phyloP scores from a whole-genome alignment of 1,140 invertebrate genomes.

The Zaprionus lachaisei region DNA sequence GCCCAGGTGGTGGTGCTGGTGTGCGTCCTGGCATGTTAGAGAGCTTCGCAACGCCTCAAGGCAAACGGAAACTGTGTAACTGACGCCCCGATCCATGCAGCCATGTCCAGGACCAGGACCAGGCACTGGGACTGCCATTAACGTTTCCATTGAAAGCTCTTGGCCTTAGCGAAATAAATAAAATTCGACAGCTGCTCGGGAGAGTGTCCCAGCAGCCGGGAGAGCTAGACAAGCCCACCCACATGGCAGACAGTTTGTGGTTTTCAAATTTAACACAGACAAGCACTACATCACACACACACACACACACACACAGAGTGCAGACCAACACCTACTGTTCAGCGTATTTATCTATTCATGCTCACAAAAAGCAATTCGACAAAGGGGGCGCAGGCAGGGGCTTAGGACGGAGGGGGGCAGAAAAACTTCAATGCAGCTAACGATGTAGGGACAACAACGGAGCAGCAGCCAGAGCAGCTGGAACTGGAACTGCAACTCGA shows the following conservation, averaged over 20 bases:
- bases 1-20: slow-evolving; percentile 37
- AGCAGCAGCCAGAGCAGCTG: slow-evolving; percentile 43
- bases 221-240: slow-evolving; percentile 39
- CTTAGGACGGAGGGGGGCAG: slow-evolving; percentile 17
- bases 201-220: slow-evolving; percentile 32
- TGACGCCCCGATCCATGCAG: slow-evolving; percentile 54
- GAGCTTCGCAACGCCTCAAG: slow-evolving; percentile 63
- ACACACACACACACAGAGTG: slow-evolving; percentile 16
- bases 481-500: slow-evolving; percentile 29
- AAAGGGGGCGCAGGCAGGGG: slow-evolving; percentile 7
- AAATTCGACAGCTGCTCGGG: slow-evolving; percentile 74
- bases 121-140: slow-evolving; percentile 65
- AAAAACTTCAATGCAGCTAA: slow-evolving; percentile 79
- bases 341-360: slow-evolving; percentile 81
- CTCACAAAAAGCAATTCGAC: slow-evolving; percentile 75
- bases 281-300: slow-evolving; percentile 27
- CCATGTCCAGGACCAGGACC: not conserved
- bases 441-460: slow-evolving; percentile 72
- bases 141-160: slow-evolving; percentile 82
- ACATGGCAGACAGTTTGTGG: slow-evolving; percentile 67
- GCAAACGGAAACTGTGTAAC: slow-evolving; percentile 77
- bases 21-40: slow-evolving; percentile 25
- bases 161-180: slow-evolving; percentile 81
- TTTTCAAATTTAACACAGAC: slow-evolving; percentile 71
- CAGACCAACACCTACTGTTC: slow-evolving; percentile 55